Evolutionary conservation across 2,888 invertebrate genomes (phyloP), one percentile per base, ranked within the genome.

Genomic region (Cordilura impudica): DNA sequence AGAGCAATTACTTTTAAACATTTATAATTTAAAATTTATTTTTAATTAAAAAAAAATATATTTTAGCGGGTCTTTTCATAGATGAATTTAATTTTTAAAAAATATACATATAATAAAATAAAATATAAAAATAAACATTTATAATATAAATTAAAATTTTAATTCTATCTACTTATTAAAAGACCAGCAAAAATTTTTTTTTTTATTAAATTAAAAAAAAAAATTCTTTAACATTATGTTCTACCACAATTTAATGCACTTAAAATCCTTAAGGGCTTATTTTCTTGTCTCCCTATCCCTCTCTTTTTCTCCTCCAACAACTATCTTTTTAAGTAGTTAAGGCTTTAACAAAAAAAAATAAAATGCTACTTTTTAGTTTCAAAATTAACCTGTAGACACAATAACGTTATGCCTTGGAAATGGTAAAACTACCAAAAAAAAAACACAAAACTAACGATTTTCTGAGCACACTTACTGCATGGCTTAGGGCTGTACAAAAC

Each of bases 381-480:
- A 43, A 70, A 71, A 77, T 66, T 71, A 77, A 77, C 76, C 76
- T 77, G 65, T 60, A 66, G 63, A 63, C 63, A 49, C 21, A 31
- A 61, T 10, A 45, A 51, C 49, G 29, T 31, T 53, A 66, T 63
- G 70, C 43, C 58, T 56, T 26, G 8, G 47, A 63, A 7, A 43
- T 23, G 43, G 12, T 66, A 26, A 8, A 47, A 26, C 29, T 51
- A n/a, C 18, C 21, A 66, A 60, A 19, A 69, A 58, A 21, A 8
- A 31, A 56, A 65, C 45, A 51, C 49, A 56, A 29, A 63, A 49
- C 45, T 43, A 77, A 31, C 49, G 63, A 66, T 56, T 54, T 77
- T 61, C 60, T 51, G 31, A 73, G 69, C 73, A 65, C 78, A 69
- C 67, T 78, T 73, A 73, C 78, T 73, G 78, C 78, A 73, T 31